These are phyloP conservation scores for Calliopsis andreniformis DNA, from an alignment of 1,140 invertebrate species.

Conservation along the genomic window DNA sequence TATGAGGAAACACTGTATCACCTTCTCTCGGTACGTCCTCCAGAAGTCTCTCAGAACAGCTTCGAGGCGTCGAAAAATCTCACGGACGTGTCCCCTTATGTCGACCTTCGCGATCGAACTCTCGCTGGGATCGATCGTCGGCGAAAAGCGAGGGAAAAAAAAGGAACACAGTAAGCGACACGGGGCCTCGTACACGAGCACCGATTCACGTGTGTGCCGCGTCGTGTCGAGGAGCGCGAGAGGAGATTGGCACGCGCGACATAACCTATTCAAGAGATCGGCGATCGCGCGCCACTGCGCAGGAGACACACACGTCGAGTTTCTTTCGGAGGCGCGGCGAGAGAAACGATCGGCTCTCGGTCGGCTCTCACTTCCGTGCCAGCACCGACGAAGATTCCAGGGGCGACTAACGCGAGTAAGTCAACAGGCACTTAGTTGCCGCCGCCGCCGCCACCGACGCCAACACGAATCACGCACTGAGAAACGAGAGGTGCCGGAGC, in stretches of 20 bases:
- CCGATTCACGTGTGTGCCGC: conserved; percentile 29
- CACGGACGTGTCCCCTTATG: conserved; percentile 5
- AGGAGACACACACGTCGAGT: not conserved
- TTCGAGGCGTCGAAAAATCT: conserved; percentile 4
- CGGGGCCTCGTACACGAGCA: conserved; percentile 1
- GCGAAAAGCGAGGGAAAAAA: not conserved
- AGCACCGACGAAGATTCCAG: conserved; percentile 30
- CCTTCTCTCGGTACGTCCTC: too few relatives aligned
- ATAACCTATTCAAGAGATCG: conserved; percentile 47
- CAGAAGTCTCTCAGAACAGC: too few relatives aligned
- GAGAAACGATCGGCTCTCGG: conserved; percentile 29
- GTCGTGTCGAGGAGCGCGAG: not conserved
- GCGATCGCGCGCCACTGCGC: too few relatives aligned
- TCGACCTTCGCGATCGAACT: conserved; percentile 26
- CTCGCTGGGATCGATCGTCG: conserved; percentile 25
- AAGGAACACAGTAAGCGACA: conserved; percentile 4
- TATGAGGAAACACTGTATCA: too few relatives aligned
- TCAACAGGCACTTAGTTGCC: conserved; percentile 37
- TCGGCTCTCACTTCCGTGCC: conserved; percentile 5
- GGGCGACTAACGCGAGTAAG: conserved; percentile 38
- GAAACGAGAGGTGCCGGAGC: conserved; percentile 1
- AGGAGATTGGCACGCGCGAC: conserved; percentile 39
- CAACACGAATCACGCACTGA: conserved; percentile 15
- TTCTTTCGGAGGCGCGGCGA: conserved; percentile 10
- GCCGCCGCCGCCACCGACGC: conserved; percentile 4